phyloP scores from a whole-genome alignment of 1,140 invertebrate genomes.

The Atopsyche davidsoni region DNA sequence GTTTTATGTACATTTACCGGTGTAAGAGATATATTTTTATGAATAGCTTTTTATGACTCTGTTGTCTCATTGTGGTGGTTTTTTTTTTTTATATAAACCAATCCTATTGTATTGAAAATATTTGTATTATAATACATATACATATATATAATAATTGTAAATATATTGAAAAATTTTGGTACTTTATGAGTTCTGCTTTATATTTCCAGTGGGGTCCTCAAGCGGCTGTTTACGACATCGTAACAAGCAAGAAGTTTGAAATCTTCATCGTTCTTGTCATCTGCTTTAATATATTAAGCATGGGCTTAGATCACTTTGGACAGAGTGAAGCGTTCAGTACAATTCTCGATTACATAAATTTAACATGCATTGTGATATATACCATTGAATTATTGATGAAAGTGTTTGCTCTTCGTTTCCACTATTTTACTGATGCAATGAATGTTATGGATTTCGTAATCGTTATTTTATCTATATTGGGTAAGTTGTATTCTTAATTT shows the following conservation, averaged over 20 bases:
- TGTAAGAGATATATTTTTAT: background rate
- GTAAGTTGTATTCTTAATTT: no score
- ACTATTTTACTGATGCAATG: constrained; percentile 99
- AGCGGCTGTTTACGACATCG: constrained; percentile 93
- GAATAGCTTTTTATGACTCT: background rate
- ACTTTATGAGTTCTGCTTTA: constrained; percentile 27
- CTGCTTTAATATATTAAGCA: constrained; percentile 95
- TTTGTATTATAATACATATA: constrained; percentile 8
- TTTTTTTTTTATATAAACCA: background rate
- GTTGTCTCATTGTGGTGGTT: background rate
- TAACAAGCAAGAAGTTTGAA: constrained; percentile 97
- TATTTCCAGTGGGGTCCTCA: constrained; percentile 84
- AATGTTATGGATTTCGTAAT: constrained; percentile 99
- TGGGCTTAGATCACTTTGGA: constrained; percentile 95
- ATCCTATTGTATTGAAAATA: background rate
- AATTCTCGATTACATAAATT: constrained; percentile 85
- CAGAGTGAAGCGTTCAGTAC: constrained; percentile 75
- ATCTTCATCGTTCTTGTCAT: constrained; percentile 99
- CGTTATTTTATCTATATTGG: constrained; percentile 95
- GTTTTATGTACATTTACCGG: no score
- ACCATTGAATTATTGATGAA: constrained; percentile 95
- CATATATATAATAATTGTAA: background rate
- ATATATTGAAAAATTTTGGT: background rate
- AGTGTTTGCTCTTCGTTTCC: constrained; percentile 90
- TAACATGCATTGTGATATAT: constrained; percentile 97